These are phyloP conservation scores for Caenorhabditis angaria DNA, from an alignment of 2,888 invertebrate genomes.

Conservation along the genomic window DNA sequence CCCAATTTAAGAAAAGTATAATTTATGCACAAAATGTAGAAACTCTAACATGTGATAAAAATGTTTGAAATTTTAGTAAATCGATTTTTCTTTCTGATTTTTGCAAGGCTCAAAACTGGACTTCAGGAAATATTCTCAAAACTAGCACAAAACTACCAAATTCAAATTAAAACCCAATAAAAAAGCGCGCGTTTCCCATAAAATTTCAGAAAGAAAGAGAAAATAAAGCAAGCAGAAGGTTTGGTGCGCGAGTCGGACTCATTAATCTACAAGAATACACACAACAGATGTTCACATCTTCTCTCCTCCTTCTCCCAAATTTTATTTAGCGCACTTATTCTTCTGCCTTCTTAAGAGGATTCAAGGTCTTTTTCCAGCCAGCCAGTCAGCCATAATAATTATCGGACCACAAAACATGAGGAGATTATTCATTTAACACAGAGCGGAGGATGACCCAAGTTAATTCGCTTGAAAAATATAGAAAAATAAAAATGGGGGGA, in stretches of 20 bases:
- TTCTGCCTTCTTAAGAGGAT: constrained; percentile 2
- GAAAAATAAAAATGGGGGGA: too few relatives aligned
- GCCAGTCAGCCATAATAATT: not conserved
- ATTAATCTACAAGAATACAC: constrained; percentile 2
- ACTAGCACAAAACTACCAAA: too few relatives aligned
- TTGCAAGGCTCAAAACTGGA: too few relatives aligned
- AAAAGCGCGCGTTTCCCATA: not conserved
- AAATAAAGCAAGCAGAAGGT: not conserved
- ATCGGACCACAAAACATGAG: not conserved
- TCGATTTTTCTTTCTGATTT: too few relatives aligned
- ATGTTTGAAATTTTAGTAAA: too few relatives aligned
- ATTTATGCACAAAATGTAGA: too few relatives aligned
- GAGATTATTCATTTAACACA: not conserved
- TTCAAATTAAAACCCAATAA: not conserved
- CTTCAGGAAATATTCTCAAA: too few relatives aligned
- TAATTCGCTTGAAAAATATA: too few relatives aligned
- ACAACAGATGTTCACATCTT: not conserved
- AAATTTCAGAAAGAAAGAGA: constrained; percentile 1
- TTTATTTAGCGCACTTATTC: constrained; percentile 4
- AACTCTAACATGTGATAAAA: too few relatives aligned
- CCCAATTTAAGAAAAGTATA: too few relatives aligned
- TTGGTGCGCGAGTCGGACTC: not conserved
- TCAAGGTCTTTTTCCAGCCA: not conserved
- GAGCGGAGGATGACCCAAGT: too few relatives aligned
- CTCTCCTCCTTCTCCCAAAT: not conserved